Evolutionary conservation across 2,113 vertebrate genomes (phyloP).

Genomic region (Podarcis cretensis): DNA sequence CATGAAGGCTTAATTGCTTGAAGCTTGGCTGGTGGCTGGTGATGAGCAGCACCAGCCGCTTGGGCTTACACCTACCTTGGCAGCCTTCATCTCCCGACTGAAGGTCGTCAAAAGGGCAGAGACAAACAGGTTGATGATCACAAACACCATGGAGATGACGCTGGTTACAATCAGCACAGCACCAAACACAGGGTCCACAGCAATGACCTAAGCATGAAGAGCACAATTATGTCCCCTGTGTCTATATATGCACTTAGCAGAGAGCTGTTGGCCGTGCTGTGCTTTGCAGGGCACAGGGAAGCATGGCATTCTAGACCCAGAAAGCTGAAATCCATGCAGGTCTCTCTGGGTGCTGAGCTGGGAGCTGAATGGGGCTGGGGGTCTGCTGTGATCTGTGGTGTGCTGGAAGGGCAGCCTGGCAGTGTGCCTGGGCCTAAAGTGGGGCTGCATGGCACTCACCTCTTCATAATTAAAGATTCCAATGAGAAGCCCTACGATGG

Average conservation of each 20-base stretch:
- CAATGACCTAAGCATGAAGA: slow-evolving; percentile 45
- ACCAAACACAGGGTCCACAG: slow-evolving; percentile 53
- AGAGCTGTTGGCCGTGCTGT: not conserved
- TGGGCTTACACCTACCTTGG: slow-evolving; percentile 45
- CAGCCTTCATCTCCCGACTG: slow-evolving; percentile 55
- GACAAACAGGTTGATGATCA: slow-evolving; percentile 68
- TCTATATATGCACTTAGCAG: too few species aligned
- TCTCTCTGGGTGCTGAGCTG: too few species aligned
- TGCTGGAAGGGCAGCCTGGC: too few species aligned
- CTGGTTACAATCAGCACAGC: slow-evolving; percentile 58
- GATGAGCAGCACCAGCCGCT: not conserved
- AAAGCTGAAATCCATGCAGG: not conserved
- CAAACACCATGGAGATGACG: slow-evolving; percentile 54
- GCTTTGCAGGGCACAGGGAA: not conserved
- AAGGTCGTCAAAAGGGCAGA: slow-evolving; percentile 63
- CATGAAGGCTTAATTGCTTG: not conserved
- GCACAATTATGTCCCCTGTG: too few species aligned
- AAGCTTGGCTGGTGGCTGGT: too few species aligned
- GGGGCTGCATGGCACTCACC: not conserved
- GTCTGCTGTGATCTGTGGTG: too few species aligned
- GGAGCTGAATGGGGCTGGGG: too few species aligned
- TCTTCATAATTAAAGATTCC: slow-evolving; percentile 51
- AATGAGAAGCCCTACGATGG: slow-evolving; percentile 52
- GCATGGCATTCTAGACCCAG: not conserved
- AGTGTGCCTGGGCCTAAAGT: too few species aligned